Evolutionary conservation across 2,888 invertebrate species (phyloP).

Genomic region (Gymnocheta viridis): DNA sequence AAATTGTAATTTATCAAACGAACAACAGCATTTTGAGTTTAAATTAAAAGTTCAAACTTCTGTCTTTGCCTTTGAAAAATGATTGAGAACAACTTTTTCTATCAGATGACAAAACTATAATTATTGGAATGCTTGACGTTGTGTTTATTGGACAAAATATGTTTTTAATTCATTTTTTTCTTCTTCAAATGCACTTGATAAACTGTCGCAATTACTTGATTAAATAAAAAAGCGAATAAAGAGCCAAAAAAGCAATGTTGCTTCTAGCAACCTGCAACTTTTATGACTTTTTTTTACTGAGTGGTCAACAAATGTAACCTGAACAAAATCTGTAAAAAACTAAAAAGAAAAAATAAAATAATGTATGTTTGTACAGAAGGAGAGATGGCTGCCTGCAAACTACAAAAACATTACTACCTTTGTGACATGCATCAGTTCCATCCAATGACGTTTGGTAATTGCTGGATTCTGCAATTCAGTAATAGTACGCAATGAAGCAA

Average conservation of each 20-base stretch:
- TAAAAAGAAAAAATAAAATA: neutral
- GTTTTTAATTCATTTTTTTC: neutral
- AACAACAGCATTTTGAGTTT: neutral
- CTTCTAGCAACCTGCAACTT: neutral
- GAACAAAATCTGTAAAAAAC: neutral
- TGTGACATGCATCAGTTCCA: slow-evolving; percentile 95
- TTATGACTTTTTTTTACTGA: neutral
- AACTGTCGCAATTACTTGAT: neutral
- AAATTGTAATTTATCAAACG: no score
- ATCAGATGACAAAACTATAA: neutral
- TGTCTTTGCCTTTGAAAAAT: no score
- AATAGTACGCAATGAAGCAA: slow-evolving; percentile 95
- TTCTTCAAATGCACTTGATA: neutral
- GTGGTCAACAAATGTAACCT: neutral
- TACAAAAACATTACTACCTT: slow-evolving; percentile 84
- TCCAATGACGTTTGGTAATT: slow-evolving; percentile 97
- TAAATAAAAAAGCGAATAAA: neutral
- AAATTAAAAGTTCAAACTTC: neutral
- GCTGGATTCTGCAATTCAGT: slow-evolving; percentile 97
- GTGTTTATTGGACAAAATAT: neutral
- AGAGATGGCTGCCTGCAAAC: no score
- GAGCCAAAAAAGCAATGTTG: neutral
- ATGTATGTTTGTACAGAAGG: neutral
- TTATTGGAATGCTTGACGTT: neutral
- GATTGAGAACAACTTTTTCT: neutral